Evolutionary conservation across 2,113 vertebrate species (phyloP).

Genomic region (Thunnus thynnus): DNA sequence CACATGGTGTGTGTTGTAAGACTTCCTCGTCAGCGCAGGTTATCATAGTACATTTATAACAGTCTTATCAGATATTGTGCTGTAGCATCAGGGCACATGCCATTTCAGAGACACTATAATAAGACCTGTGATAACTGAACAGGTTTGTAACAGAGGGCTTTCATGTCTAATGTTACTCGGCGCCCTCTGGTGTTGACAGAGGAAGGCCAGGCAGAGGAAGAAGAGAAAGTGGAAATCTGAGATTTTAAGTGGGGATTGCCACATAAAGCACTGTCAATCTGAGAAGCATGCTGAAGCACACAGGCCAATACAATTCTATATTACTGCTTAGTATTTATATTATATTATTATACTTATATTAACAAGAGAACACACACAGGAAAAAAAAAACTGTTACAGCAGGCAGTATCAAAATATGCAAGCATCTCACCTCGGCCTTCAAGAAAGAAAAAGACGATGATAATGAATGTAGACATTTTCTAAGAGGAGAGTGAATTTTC

Average conservation of each 20-base stretch:
- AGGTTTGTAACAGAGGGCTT: not conserved
- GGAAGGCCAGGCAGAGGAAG: too few species aligned
- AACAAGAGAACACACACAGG: not conserved
- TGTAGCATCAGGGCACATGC: not conserved
- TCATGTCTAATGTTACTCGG: not conserved
- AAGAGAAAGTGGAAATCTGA: not conserved
- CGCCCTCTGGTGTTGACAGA: slow-evolving; percentile 56
- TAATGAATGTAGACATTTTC: not conserved
- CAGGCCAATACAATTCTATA: not conserved
- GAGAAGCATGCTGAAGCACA: not conserved
- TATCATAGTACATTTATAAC: not conserved
- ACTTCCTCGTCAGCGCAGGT: too few species aligned
- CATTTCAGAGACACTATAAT: not conserved
- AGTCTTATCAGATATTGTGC: not conserved
- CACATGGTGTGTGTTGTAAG: too few species aligned
- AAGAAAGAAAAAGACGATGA: not conserved
- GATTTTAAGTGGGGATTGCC: slow-evolving; percentile 14
- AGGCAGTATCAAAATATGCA: not conserved
- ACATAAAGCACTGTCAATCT: not conserved
- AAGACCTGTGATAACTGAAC: not conserved
- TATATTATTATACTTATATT: not conserved
- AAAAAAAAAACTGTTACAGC: too few species aligned
- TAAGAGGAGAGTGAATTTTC: not conserved
- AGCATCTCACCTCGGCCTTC: not conserved
- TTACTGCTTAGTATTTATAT: not conserved